Evolutionary conservation across 2,888 invertebrate genomes (phyloP), one percentile per base, ranked within the genome.

Genomic region (Sarcophaga rosellei): DNA sequence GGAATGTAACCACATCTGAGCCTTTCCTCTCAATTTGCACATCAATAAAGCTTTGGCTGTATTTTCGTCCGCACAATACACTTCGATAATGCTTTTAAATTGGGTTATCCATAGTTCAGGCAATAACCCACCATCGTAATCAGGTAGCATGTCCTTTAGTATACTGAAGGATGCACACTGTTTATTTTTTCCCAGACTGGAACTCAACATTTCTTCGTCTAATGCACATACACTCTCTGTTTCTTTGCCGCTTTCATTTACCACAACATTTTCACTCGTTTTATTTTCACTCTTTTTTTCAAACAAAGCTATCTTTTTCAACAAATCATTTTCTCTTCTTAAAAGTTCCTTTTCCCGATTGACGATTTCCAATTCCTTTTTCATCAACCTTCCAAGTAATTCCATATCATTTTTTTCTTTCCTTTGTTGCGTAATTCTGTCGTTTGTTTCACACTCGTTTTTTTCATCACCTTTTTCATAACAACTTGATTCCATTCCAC

Each of bases 11-110:
- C 85, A 78, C 12, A 57, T 44, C 63, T 86, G 69, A 4, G 81
- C 80, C 45, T 84, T 86, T 17, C 79, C 86, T 15, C 47, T 83
- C 25, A 83, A 15, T 6, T 86, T 80, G 23, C 80, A 76, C 70
- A 82, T 82, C 20, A 74, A 4, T 2, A 74, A 10, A 4, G 65
- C 53, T n/a, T 61, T 68, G n/a, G 23, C 21, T 20, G 68, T 61
- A 6, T 47, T 61, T 25, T 81, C 61, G 47, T 65, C 66, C 0
- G 62, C 68, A 12, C 20, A 21, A 2, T 62, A 81, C 0, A 61
- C 47, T 2, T 20, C 21, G 15, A 23, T 59, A 3, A 73, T 59
- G 5, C 66, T 66, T 23, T 73, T 73, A 25, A 81, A 74, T 35
- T 81, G 68, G 0, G 23, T 15, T 57, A 35, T 65, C 73, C 73